A percentile compares a stretch with the other conserved stretches of the same genome.
Conservation (phyloP, 2,797 vertebrate genomes). For the Epinephelus awoara region DNA sequence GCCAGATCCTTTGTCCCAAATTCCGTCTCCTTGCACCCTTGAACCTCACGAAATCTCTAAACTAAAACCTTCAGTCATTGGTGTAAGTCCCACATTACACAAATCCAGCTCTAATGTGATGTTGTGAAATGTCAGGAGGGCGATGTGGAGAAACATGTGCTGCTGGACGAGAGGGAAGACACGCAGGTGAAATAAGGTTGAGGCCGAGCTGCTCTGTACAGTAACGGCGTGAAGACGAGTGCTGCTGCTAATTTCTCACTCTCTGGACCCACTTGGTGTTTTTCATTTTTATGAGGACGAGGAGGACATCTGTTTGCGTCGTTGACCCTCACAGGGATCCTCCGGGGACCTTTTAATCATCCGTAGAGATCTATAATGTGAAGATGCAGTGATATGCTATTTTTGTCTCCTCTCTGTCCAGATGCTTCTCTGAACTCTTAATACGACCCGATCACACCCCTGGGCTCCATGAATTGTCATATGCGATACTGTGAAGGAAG, state of each 20-base stretch:
- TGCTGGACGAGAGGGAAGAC: constrained; percentile 38
- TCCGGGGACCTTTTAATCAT: constrained; percentile 67
- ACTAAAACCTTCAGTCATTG: constrained; percentile 61
- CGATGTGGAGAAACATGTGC: constrained; percentile 16
- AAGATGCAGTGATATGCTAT: constrained; percentile 67
- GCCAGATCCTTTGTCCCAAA: constrained; percentile 78
- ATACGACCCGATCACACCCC: constrained; percentile 56
- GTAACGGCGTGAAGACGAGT: constrained; percentile 48
- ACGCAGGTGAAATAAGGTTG: constrained; percentile 61
- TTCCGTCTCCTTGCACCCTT: constrained; percentile 65
- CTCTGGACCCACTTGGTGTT: constrained; percentile 54
- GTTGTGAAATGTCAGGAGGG: constrained; percentile 59
- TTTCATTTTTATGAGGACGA: constrained; percentile 69
- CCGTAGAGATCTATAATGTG: constrained; percentile 59
- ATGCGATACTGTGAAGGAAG: constrained; percentile 53
- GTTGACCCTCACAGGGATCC: constrained; percentile 59
- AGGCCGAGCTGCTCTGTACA: constrained; percentile 22
- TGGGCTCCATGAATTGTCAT: constrained; percentile 73
- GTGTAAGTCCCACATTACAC: constrained; percentile 56
- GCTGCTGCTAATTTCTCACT: constrained; percentile 52
- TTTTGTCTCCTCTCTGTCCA: constrained; percentile 70
- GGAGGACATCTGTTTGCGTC: constrained; percentile 74
- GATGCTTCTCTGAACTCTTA: constrained; percentile 69
- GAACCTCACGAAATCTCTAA: constrained; percentile 71
- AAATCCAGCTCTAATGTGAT: constrained; percentile 45